Evolutionary conservation across 1,140 invertebrate species (phyloP), one percentile per base, ranked within the genome.

Genomic region (Cydia fagiglandana): DNA sequence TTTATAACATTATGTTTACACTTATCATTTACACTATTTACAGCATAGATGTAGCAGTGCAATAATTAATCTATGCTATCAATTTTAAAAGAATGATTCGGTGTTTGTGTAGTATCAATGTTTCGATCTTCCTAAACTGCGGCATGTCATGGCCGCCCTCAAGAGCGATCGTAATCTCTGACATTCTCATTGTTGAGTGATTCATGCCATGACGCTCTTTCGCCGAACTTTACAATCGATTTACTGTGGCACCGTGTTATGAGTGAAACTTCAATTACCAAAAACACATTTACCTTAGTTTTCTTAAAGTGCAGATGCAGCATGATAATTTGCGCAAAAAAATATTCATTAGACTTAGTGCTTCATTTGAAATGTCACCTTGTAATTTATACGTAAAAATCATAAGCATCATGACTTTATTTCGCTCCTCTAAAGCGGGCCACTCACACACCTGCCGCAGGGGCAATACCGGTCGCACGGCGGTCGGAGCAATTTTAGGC

Each of bases 11-110:
- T 53, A 12, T 61, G 17, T 61, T 17, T 20, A 61, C 56, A 61
- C 20, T 20, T 20, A n/a, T 2, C 56, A 24, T 24, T 61, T 61
- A 4, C 4, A n/a, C 0, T 20, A 24, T 24, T 61, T 61, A 4
- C 4, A 24, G 56, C 7, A 20, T 50, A 56, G 6, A 61, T 10
- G 2, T 61, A 24, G 9, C 56, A 61, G 56, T 61, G 17, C 56
- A 61, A 61, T 61, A 61, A 61, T 61, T 61, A 61, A 61, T 61
- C 17, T 61, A 61, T 12, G 56, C 17, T 24, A 61, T 61, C 56
- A 24, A 61, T 61, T n/a, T 10, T 24, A 61, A 12, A 28, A 12
- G 7, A 24, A 61, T 61, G 56, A 61, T 61, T 61, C 6, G 24
- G 9, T 61, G 56, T 61, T 61, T 10, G 56, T 61, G 56, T 24